Base-by-base conservation (phyloP, 1,140 invertebrate genomes). In the Eriosoma lanigerum region DNA sequence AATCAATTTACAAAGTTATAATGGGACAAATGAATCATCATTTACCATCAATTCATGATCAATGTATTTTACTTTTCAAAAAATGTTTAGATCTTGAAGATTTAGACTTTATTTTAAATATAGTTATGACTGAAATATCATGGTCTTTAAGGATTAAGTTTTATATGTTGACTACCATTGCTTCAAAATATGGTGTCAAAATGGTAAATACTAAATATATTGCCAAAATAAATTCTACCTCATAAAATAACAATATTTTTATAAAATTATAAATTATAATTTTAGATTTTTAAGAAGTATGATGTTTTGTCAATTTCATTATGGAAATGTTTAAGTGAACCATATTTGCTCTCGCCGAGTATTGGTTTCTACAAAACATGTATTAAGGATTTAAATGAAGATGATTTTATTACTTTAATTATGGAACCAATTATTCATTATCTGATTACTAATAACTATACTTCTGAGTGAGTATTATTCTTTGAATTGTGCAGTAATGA, bases 281-380 rank as follows among this genome's bases (percentile, higher is more conserved):
- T 75, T 54, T 75, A 78, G 75, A 60, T 78, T 62, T 78, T 78
- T 46, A 19, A 60, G 5, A 62, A 58, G 4, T 78, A 78, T 78
- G 38, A 78, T 46, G 44, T 60, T 60, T 62, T 78, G 1, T 60
- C 56, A 19, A 60, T 78, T 46, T 78, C 75, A 62, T 46, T 78
- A 38, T 62, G 75, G 75, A 78, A 60, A 60, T 60, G 83, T 50
- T 70, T 83, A 15, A 44, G 58, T n/a, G 73, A 82, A 26, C 68
- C 82, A 48, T 82, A 84, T 56, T 80, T 84, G 13, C 81, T 81
- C 6, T 81, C 84, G 2, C 82, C 84, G 44, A 83, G 82, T 24
- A 80, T 82, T 58, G 82, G 82, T 19, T 46, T 83, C 0, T 84
- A 84, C 54, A 80, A 70, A 58, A 75, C 58, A 17, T 72, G 81